These are phyloP conservation scores for Leptobrachium leishanense DNA, from an alignment of 2,113 vertebrate genomes.

Conservation along the genomic window DNA sequence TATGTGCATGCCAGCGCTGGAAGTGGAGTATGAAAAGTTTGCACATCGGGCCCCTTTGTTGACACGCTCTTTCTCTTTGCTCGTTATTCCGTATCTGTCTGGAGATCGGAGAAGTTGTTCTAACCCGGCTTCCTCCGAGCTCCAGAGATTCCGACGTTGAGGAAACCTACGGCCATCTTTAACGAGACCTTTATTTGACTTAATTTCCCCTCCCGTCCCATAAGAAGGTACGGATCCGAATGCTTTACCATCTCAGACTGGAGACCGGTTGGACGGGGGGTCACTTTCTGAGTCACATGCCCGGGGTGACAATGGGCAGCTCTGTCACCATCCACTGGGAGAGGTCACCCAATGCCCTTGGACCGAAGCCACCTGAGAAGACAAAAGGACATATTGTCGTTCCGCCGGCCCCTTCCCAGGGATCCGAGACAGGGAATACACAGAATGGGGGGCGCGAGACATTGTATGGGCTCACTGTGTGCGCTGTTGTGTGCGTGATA, in stretches of 20 bases:
- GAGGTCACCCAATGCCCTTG: slow-evolving; percentile 29
- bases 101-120: slow-evolving; percentile 1
- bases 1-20: not conserved
- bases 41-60: not conserved
- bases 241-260: not conserved
- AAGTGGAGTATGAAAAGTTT: not conserved
- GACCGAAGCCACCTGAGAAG: slow-evolving; percentile 39
- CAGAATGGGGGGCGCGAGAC: not conserved
- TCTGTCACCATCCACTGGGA: slow-evolving; percentile 28
- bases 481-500: not conserved
- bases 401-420: not conserved
- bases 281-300: slow-evolving; percentile 5
- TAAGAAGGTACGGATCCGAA: slow-evolving; percentile 9
- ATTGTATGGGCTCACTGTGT: not conserved
- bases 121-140: not conserved
- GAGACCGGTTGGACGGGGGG: not conserved
- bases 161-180: not conserved
- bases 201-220: not conserved
- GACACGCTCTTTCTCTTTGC: not conserved
- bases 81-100: not conserved
- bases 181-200: not conserved
- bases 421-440: slow-evolving; percentile 1
- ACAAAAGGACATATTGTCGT: slow-evolving; percentile 38
- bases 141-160: not conserved
- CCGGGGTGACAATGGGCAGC: slow-evolving; percentile 31